phyloP scores from a whole-genome alignment of 2,888 invertebrate species.

The Patella pellucida region DNA sequence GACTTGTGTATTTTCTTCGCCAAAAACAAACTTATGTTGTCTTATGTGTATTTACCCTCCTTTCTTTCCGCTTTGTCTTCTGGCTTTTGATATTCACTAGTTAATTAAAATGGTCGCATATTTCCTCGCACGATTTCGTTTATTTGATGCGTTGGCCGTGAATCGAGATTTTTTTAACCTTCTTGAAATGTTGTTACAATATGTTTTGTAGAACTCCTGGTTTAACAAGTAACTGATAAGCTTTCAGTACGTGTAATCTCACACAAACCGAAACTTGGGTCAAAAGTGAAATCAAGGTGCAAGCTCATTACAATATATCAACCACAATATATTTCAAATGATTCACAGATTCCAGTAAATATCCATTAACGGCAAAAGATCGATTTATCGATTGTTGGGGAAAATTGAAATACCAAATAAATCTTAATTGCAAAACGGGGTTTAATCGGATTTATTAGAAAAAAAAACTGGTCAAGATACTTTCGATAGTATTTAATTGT shows the following conservation, averaged over 20 bases:
- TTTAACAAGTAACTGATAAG: constrained; percentile 6
- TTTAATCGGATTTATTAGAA: no score
- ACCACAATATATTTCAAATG: no score
- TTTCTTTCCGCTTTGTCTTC: constrained; percentile 1
- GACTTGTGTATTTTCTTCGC: constrained; percentile 4
- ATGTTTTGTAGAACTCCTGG: not conserved
- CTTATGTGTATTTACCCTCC: not conserved
- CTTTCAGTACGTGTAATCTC: not conserved
- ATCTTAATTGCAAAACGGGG: no score
- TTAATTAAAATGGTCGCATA: constrained; percentile 3
- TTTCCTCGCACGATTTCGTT: not conserved
- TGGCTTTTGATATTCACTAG: not conserved
- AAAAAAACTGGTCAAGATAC: no score
- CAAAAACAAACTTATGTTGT: constrained; percentile 10
- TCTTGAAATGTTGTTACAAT: not conserved
- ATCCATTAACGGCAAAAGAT: no score
- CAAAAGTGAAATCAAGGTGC: not conserved
- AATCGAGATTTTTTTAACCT: no score
- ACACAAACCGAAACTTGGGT: not conserved
- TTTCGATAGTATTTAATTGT: no score
- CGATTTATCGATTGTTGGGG: no score
- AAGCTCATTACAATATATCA: no score
- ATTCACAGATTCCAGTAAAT: no score
- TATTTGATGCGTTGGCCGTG: not conserved
- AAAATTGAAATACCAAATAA: no score